These are phyloP conservation scores for Syrrhaptes paradoxus DNA, from an alignment of 2,113 vertebrate genomes.

Conservation along the genomic window DNA sequence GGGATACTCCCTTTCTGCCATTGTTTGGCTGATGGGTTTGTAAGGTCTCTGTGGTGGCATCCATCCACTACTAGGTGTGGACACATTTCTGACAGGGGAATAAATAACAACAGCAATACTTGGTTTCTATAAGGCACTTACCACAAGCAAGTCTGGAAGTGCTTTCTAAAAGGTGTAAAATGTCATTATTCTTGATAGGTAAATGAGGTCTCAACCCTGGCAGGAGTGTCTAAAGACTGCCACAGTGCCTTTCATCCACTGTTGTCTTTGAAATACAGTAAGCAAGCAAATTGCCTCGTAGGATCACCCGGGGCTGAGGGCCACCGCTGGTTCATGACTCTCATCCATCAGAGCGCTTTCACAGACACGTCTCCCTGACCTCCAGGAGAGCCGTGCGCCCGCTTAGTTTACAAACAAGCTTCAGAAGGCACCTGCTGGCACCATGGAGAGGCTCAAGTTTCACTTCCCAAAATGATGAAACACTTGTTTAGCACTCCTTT, in stretches of 20 bases:
- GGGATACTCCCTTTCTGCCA: background rate
- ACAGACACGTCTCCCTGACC: background rate
- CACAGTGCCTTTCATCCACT: background rate
- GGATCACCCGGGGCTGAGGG: background rate
- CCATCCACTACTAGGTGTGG: background rate
- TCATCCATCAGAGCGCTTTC: background rate
- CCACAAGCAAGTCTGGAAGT: background rate
- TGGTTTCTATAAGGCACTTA: background rate
- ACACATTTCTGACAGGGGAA: background rate
- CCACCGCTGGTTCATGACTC: background rate
- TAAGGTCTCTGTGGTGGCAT: background rate
- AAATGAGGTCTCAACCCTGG: background rate
- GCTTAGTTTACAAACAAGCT: background rate
- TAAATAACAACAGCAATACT: background rate
- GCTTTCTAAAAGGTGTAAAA: background rate
- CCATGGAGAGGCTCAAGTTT: background rate
- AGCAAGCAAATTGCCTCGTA: background rate
- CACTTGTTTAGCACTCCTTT: background rate
- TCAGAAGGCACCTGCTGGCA: background rate
- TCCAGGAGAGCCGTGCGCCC: background rate
- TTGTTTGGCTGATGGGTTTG: background rate
- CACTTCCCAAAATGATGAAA: background rate
- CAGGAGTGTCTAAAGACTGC: background rate
- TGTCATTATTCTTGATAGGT: background rate
- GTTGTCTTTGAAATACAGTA: background rate